phyloP scores from a whole-genome alignment of 2,888 invertebrate genomes.

The Caenorhabditis virilis region DNA sequence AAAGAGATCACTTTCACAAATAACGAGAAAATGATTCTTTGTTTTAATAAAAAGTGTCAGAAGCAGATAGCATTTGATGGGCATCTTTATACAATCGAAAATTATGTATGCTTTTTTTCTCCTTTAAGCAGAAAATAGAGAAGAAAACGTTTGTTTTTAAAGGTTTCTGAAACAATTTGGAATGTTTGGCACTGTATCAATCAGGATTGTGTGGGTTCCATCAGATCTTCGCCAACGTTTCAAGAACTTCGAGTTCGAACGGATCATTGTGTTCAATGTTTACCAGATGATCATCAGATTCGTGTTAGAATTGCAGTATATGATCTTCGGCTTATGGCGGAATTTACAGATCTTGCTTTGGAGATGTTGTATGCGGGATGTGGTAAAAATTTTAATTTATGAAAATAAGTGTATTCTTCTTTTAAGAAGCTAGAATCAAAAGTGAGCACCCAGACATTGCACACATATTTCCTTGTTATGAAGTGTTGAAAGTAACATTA shows the following conservation, averaged over 20 bases:
- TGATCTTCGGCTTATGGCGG: constrained; percentile 48
- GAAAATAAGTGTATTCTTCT: not conserved
- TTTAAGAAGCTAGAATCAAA: constrained; percentile 11
- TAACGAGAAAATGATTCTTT: constrained; percentile 14
- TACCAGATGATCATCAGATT: constrained; percentile 40
- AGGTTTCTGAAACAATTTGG: constrained; percentile 33
- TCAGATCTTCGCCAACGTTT: constrained; percentile 37
- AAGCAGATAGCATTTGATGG: constrained; percentile 39
- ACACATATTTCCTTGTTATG: constrained; percentile 22
- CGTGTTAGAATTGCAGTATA: constrained; percentile 44
- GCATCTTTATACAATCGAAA: constrained; percentile 40
- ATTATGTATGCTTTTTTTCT: constrained; percentile 17
- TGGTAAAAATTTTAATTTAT: constrained; percentile 12
- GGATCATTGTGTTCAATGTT: constrained; percentile 28
- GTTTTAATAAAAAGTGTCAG: constrained; percentile 47
- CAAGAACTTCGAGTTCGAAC: constrained; percentile 14
- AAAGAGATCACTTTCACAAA: constrained; percentile 10
- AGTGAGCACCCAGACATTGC: constrained; percentile 22
- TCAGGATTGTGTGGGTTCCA: constrained; percentile 31
- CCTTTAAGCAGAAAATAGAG: not conserved
- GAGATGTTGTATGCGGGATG: constrained; percentile 17
- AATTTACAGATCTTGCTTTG: constrained; percentile 46
- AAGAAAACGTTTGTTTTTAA: constrained; percentile 1
- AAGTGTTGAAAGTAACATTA: constrained; percentile 12
- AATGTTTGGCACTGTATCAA: constrained; percentile 45